Base-by-base conservation (phyloP, 2,888 invertebrate genomes). In the Podotricha telesiphe region DNA sequence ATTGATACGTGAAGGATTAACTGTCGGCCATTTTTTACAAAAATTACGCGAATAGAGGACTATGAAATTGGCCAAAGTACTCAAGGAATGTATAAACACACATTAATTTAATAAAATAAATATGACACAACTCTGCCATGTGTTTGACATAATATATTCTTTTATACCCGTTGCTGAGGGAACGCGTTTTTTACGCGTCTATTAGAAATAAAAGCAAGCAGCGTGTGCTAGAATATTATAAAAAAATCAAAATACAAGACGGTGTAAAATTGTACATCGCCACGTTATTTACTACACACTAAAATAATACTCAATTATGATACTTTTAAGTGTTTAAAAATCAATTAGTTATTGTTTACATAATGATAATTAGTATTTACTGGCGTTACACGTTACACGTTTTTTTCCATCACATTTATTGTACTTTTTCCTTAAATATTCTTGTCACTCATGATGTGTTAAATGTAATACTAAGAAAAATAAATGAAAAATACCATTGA, bases 351-450 rank as follows among this genome's bases (percentile, higher is more conserved):
- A 67, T 47, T 62, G 67, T 67, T 62, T 53, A 37, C 47, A 48
- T 50, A 53, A 61, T 10, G 67, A 67, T 67, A 59, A 42, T 59
- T 61, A 61, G 45, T 67, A 61, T 61, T 67, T 61, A 45, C 59
- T 20, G 20, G 28, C 22, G 67, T 67, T 53, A 62, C 22, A 67
- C 47, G n/a, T 34, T n/a, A 53, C 53, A 17, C 17, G 51, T 62
- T 62, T 48, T 62, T 50, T 62, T 62, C 62, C 53, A 62, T 20
- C 13, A n/a, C 2, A 20, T 50, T 48, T 58, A 45, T 53, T 19
- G 10, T 28, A 22, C 5, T 15, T 58, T 67, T 47, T 67, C 61
- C 59, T 59, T 28, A 59, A 51, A 42, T n/a, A 28, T n/a, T 19
- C 11, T 50, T n/a, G n/a, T 13, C 20, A 11, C 13, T 19, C 13